Conservation (phyloP, 1,140 invertebrate species). For the Cylas formicarius region DNA sequence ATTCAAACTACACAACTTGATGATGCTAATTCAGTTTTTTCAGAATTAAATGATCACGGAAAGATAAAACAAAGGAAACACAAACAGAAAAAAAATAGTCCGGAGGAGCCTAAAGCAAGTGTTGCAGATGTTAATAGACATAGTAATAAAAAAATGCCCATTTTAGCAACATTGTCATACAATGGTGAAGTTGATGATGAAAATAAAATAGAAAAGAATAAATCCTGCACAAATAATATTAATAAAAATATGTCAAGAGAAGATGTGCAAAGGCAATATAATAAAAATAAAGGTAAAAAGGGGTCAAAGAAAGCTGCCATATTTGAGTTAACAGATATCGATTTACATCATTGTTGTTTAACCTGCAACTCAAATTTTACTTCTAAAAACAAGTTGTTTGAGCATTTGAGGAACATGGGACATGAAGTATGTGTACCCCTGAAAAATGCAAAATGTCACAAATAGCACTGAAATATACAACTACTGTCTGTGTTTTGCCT, state of each 20-base stretch:
- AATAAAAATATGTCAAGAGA: constrained; percentile 21
- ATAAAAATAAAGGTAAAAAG: constrained; percentile 23
- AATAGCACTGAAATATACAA: too few relatives aligned
- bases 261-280: constrained; percentile 15
- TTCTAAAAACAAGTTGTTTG: constrained; percentile 77
- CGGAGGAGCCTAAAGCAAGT: constrained; percentile 2
- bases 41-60: constrained; percentile 15
- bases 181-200: too few relatives aligned
- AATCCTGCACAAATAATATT: background rate
- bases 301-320: constrained; percentile 20
- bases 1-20: constrained; percentile 18
- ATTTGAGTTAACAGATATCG: constrained; percentile 30
- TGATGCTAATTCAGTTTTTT: constrained; percentile 15
- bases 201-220: background rate
- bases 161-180: too few relatives aligned
- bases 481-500: too few relatives aligned
- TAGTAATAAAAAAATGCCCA: background rate
- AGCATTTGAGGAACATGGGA: constrained; percentile 61
- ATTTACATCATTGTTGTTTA: constrained; percentile 51
- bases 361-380: constrained; percentile 61
- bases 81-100: background rate
- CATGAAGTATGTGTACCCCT: constrained; percentile 54
- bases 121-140: constrained; percentile 6
- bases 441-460: too few relatives aligned
- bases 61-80: constrained; percentile 37